phyloP scores from a whole-genome alignment of 1,140 invertebrate genomes.

The Ceratina japonica region DNA sequence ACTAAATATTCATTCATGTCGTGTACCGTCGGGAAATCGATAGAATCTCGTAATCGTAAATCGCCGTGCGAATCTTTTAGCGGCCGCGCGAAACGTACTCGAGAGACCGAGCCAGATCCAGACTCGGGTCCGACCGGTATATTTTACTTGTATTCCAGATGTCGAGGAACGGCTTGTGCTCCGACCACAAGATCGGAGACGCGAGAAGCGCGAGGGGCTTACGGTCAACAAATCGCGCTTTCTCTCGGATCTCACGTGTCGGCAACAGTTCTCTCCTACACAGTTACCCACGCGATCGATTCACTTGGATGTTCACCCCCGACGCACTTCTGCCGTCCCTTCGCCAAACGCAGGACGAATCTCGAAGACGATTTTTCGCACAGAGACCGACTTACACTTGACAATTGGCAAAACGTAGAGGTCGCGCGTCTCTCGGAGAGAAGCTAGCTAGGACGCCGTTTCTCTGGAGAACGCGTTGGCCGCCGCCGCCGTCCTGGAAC shows the following conservation, averaged over 20 bases:
- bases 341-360: background rate
- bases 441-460: conserved; percentile 15
- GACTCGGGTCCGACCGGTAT: no score
- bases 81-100: no score
- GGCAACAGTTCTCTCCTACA: background rate
- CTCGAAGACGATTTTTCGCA: background rate
- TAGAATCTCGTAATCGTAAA: no score
- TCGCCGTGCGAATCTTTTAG: no score
- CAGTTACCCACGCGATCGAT: background rate
- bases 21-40: no score
- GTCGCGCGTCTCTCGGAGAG: conserved; percentile 19
- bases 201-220: background rate
- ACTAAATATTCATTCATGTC: no score
- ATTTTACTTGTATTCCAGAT: no score
- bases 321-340: background rate
- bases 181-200: no score
- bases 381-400: background rate
- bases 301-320: background rate
- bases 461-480: conserved; percentile 32
- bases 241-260: conserved; percentile 21
- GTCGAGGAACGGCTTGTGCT: no score
- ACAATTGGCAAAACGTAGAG: conserved; percentile 13
- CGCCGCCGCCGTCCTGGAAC: background rate
- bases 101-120: no score
- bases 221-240: conserved; percentile 3